phyloP scores from a whole-genome alignment of 2,888 invertebrate species.

The Zonitis immaculata region DNA sequence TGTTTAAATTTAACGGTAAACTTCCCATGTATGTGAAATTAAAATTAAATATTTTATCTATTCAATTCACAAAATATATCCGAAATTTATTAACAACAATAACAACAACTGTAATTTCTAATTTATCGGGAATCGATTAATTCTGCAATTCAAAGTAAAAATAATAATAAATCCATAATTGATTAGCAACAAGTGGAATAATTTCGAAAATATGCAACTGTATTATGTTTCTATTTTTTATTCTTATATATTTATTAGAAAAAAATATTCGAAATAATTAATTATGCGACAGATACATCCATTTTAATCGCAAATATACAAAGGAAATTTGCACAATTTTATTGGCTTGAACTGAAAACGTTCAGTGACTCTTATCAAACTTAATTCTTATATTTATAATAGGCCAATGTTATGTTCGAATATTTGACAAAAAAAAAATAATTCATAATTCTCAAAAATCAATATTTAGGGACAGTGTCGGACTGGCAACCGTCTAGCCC shows the following conservation, averaged over 20 bases:
- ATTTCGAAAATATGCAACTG: neutral
- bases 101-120: neutral
- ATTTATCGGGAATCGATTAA: neutral
- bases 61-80: neutral
- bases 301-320: no score
- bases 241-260: neutral
- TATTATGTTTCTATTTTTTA: neutral
- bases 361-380: no score
- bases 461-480: no score
- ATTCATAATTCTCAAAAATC: no score
- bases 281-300: no score
- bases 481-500: no score
- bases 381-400: no score
- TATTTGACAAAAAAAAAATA: no score
- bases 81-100: neutral
- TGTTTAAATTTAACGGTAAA: conserved; percentile 21
- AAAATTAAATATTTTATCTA: conserved; percentile 11
- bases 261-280: no score
- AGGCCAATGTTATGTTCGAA: no score
- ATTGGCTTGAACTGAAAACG: no score
- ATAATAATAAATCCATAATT: neutral
- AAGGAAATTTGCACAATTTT: no score
- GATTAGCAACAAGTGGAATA: neutral
- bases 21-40: conserved; percentile 19
- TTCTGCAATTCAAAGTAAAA: neutral